Percentiles rank a stretch among this genome's conserved stretches.
These are phyloP conservation scores for Xenops minutus DNA, from an alignment of 2,797 vertebrate species.

Conservation along the genomic window DNA sequence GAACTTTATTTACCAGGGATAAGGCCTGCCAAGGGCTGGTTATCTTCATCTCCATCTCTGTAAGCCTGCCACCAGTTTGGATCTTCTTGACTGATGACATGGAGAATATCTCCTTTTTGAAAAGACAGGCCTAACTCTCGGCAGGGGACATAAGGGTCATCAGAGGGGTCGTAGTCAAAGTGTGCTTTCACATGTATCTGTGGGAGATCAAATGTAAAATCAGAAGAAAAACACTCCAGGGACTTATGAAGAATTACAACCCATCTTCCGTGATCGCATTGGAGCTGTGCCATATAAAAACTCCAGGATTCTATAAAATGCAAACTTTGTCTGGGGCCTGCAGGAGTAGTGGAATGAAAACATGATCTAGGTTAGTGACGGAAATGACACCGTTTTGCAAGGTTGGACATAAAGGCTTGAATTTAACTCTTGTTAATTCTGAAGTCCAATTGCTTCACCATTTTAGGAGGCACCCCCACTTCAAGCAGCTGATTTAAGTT, in stretches of 20 bases:
- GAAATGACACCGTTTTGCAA: neutral
- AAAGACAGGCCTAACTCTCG: slow-evolving; percentile 95
- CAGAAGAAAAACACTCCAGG: neutral
- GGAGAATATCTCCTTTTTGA: slow-evolving; percentile 97
- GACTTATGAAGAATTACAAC: neutral
- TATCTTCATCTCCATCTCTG: slow-evolving; percentile 97
- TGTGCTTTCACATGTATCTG: slow-evolving; percentile 95
- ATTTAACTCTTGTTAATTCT: neutral
- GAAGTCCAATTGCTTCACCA: neutral
- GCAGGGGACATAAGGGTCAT: slow-evolving; percentile 96
- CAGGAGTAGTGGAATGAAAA: neutral
- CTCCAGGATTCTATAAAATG: neutral
- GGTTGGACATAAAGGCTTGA: neutral
- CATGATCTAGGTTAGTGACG: neutral
- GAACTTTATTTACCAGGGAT: slow-evolving; percentile 84
- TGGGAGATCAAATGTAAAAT: slow-evolving; percentile 27
- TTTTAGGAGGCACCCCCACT: accelerated
- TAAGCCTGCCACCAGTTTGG: slow-evolving; percentile 99
- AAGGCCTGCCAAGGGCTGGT: slow-evolving; percentile 93
- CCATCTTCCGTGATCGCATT: neutral
- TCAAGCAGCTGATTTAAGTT: neutral
- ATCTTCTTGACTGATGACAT: slow-evolving; percentile 97
- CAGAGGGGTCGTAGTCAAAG: slow-evolving; percentile 97
- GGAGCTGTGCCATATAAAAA: neutral
- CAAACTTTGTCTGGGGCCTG: neutral